A percentile compares a stretch with the other conserved stretches of the same genome.
phyloP scores from a whole-genome alignment of 1,140 invertebrate species.

The Calliphora vicina region DNA sequence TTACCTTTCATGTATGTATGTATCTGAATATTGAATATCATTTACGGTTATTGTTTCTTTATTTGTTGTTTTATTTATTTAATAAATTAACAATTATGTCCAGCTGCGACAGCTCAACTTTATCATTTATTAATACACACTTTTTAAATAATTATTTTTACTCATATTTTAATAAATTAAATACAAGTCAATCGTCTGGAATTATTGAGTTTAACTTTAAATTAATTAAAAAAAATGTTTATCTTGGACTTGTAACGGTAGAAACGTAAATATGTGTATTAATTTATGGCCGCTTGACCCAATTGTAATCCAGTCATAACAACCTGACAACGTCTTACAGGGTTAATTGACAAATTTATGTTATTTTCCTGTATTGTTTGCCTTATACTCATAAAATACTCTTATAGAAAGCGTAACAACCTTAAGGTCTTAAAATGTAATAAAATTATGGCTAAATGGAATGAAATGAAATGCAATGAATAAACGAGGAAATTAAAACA shows the following conservation, averaged over 20 bases:
- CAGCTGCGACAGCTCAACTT: background rate
- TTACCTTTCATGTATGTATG: conserved; percentile 19
- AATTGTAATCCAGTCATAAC: no score
- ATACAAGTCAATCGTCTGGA: no score
- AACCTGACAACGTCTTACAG: background rate
- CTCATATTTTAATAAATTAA: no score
- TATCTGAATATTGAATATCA: conserved; percentile 30
- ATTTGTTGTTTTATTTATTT: conserved; percentile 28
- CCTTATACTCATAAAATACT: background rate
- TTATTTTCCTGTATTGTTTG: background rate
- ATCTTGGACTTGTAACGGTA: no score
- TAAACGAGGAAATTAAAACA: no score
- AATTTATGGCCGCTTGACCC: no score
- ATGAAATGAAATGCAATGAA: no score
- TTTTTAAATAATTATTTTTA: background rate
- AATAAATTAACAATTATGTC: conserved; percentile 25
- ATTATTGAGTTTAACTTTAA: no score
- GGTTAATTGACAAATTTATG: background rate
- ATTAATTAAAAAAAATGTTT: no score
- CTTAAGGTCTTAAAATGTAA: background rate
- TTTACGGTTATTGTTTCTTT: no score
- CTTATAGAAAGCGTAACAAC: background rate
- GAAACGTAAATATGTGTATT: no score
- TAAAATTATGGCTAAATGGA: background rate
- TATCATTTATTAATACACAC: background rate